Evolutionary conservation across 2,113 vertebrate species (phyloP).

Genomic region (Pantherophis guttatus): DNA sequence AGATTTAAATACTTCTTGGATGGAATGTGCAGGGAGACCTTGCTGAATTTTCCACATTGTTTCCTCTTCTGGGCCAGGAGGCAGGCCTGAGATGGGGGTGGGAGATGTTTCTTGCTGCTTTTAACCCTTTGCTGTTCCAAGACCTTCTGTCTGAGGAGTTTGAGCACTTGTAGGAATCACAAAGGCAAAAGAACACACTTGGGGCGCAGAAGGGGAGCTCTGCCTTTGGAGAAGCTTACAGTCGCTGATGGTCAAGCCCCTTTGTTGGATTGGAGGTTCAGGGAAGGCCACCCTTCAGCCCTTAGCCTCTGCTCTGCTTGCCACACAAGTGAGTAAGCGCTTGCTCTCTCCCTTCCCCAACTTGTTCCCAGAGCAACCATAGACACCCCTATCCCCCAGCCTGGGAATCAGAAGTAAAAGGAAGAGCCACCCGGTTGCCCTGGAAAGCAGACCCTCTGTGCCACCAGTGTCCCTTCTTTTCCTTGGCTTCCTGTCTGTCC

Average conservation of each 20-base stretch:
- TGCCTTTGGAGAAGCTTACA: background rate
- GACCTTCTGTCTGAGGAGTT: background rate
- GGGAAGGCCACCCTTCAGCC: background rate
- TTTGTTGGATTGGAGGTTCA: background rate
- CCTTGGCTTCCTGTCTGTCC: fast-evolving
- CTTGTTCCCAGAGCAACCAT: fast-evolving
- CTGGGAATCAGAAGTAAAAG: background rate
- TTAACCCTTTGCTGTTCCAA: slow-evolving; percentile 1
- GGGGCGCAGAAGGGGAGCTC: background rate
- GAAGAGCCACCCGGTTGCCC: background rate
- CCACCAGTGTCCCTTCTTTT: background rate
- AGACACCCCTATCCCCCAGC: background rate
- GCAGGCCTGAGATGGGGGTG: background rate
- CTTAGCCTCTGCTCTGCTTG: background rate
- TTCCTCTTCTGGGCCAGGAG: slow-evolving; percentile 10
- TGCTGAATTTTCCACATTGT: slow-evolving; percentile 30
- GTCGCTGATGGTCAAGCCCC: background rate
- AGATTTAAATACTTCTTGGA: slow-evolving; percentile 66
- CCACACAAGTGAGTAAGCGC: background rate
- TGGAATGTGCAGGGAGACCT: slow-evolving; percentile 39
- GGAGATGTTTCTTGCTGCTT: background rate
- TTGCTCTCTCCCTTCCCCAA: background rate
- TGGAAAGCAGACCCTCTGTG: background rate
- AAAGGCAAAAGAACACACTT: background rate
- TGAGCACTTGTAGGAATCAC: background rate